Conservation (phyloP, 2,888 invertebrate genomes). For the Dimorphilus gyrociliatus region DNA sequence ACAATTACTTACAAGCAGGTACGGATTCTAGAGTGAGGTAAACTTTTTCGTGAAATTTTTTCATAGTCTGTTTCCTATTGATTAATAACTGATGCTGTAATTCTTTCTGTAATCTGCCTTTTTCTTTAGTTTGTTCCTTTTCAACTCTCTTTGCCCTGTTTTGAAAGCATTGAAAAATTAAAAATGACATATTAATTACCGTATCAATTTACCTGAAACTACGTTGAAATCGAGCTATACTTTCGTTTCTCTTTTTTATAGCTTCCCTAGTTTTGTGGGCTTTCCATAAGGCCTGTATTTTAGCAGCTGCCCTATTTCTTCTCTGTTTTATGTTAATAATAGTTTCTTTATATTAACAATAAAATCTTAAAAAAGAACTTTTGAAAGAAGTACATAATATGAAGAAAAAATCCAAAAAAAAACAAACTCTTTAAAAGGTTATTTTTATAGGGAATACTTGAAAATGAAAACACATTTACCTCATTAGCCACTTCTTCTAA, state of each 20-base stretch:
- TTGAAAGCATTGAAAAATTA: no score
- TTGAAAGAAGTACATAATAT: no score
- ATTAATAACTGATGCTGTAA: slow-evolving; percentile 20
- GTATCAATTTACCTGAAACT: slow-evolving; percentile 21
- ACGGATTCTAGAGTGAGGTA: slow-evolving; percentile 30
- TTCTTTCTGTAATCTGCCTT: slow-evolving; percentile 15
- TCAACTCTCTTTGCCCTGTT: slow-evolving; percentile 12
- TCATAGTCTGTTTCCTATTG: slow-evolving; percentile 22
- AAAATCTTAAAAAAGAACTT: no score
- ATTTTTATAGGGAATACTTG: no score
- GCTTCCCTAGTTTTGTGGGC: slow-evolving; percentile 22
- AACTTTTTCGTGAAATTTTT: slow-evolving; percentile 25
- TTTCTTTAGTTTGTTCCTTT: slow-evolving; percentile 15
- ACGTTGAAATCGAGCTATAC: slow-evolving; percentile 28
- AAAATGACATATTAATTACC: neutral
- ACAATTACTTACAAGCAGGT: slow-evolving; percentile 30
- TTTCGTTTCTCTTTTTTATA: slow-evolving; percentile 21
- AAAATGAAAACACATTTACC: no score
- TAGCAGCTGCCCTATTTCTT: slow-evolving; percentile 20
- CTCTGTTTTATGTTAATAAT: slow-evolving; percentile 20
- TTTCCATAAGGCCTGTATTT: slow-evolving; percentile 32
- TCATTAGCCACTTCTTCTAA: slow-evolving; percentile 16
- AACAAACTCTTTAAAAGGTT: no score
- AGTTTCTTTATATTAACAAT: no score
- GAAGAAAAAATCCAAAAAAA: no score